Base-by-base conservation (phyloP, 2,888 invertebrate genomes). In the Scelioninae gen. 1 region DNA sequence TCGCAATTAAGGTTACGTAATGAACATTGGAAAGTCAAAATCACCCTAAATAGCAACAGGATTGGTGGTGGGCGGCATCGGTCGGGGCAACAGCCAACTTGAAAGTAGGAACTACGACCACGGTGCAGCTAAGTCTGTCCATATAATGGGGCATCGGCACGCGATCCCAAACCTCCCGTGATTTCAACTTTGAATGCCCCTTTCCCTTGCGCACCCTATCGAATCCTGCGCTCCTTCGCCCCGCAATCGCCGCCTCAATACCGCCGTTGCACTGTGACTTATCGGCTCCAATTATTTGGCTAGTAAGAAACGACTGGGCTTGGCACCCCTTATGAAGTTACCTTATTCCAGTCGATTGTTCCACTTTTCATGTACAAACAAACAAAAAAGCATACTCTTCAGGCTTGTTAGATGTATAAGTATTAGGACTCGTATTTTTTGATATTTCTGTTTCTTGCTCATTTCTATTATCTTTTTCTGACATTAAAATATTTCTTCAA, bases 281-380 rank as follows among this genome's bases (percentile, higher is more conserved):
- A 92, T 92, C 91, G 92, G 88, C 89, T 87, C 88, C 91, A 92
- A 92, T 92, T 92, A 92, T 91, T 92, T 90, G 90, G 88, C 88
- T 86, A 85, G 86, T 88, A 89, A 88, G 88, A 89, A 89, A 88
- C 86, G 82, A 83, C 86, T 86, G 82, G 87, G 84, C 85, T 85
- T 79, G 78, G 71, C 80, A 71, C 80, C 80, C 84, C 69, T 77
- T 81, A 75, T 81, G 56, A 76, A 82, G 63, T 82, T 85, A 74
- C 82, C 79, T 85, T 78, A 68, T 69, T 82, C 81, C 29, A 83
- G 79, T 83, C 80, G 80, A 83, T 83, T 77, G 80, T 83, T 83
- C 83, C 43, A 83, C 76, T 83, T 83, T 83, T 82, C 74, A 29
- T 78, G 56, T 53, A 68, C 63, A 82, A 74, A 78, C 77, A 82